Evolutionary conservation across 2,797 vertebrate species (phyloP).

Genomic region (Rhinophrynus dorsalis): DNA sequence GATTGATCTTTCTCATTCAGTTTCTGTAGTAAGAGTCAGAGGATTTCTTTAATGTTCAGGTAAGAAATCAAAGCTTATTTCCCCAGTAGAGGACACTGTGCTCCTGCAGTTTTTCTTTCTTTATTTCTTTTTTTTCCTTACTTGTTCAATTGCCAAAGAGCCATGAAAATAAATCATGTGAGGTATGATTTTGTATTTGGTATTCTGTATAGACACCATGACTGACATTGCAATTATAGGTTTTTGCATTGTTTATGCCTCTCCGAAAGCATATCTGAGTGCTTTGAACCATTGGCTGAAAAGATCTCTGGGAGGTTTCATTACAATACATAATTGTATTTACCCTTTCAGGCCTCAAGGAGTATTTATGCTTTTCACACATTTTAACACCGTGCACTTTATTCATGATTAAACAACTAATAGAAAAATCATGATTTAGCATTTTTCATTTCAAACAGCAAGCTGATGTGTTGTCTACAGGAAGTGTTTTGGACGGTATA

Average conservation of each 20-base stretch:
- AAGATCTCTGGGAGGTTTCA: slow-evolving; percentile 57
- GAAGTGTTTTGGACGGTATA: neutral
- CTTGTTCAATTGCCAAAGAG: slow-evolving; percentile 41
- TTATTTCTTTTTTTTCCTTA: slow-evolving; percentile 9
- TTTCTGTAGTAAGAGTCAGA: neutral
- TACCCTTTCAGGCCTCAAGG: slow-evolving; percentile 52
- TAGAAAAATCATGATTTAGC: slow-evolving; percentile 51
- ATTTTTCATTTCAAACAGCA: neutral
- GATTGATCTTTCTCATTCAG: slow-evolving; percentile 22
- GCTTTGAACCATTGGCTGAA: slow-evolving; percentile 56
- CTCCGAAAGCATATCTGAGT: slow-evolving; percentile 60
- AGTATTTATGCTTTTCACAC: slow-evolving; percentile 46
- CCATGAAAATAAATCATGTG: slow-evolving; percentile 52
- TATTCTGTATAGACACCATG: slow-evolving; percentile 66
- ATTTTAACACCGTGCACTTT: slow-evolving; percentile 50
- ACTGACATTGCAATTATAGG: slow-evolving; percentile 76
- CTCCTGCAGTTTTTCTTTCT: slow-evolving; percentile 49
- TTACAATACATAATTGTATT: slow-evolving; percentile 62
- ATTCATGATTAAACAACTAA: slow-evolving; percentile 61
- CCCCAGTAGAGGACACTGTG: slow-evolving; percentile 66
- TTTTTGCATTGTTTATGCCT: slow-evolving; percentile 72
- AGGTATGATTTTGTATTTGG: slow-evolving; percentile 61
- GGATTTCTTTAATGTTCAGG: neutral
- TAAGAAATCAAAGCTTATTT: slow-evolving; percentile 12
- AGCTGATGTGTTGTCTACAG: neutral